Conservation (phyloP, 2,797 vertebrate species). For the Sylvia borin region DNA sequence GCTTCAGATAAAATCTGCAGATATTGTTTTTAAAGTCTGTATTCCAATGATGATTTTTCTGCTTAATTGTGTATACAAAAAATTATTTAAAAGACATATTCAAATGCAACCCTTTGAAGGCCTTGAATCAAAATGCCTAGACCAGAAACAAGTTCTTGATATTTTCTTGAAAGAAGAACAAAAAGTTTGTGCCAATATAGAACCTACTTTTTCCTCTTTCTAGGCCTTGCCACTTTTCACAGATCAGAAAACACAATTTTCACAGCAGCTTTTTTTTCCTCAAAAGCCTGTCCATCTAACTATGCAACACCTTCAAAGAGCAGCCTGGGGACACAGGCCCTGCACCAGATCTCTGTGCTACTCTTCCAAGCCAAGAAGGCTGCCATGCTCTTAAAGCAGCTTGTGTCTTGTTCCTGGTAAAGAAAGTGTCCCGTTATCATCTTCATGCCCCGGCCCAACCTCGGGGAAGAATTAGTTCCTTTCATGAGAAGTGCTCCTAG, state of each 20-base stretch:
- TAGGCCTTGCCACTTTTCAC: neutral
- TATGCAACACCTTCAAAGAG: neutral
- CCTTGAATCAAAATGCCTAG: neutral
- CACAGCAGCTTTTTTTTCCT: neutral
- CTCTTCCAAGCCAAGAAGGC: neutral
- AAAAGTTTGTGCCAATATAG: neutral
- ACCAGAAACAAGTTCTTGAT: neutral
- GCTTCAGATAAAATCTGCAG: neutral
- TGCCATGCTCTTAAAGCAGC: neutral
- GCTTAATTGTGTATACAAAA: neutral
- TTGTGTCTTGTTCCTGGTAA: neutral
- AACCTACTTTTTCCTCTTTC: neutral
- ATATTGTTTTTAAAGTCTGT: neutral
- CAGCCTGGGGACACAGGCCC: neutral
- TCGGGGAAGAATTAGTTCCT: neutral
- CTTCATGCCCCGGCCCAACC: neutral
- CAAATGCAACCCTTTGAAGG: neutral
- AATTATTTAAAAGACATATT: neutral
- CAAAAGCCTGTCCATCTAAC: neutral
- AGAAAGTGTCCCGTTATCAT: accelerated
- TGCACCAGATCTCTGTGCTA: neutral
- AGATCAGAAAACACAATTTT: neutral
- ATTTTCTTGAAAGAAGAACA: neutral
- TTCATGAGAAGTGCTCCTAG: neutral
- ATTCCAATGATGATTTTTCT: neutral